Evolutionary conservation across 2,113 vertebrate species (phyloP), one percentile per base, ranked within the genome.

Genomic region (Notothenia rossii): DNA sequence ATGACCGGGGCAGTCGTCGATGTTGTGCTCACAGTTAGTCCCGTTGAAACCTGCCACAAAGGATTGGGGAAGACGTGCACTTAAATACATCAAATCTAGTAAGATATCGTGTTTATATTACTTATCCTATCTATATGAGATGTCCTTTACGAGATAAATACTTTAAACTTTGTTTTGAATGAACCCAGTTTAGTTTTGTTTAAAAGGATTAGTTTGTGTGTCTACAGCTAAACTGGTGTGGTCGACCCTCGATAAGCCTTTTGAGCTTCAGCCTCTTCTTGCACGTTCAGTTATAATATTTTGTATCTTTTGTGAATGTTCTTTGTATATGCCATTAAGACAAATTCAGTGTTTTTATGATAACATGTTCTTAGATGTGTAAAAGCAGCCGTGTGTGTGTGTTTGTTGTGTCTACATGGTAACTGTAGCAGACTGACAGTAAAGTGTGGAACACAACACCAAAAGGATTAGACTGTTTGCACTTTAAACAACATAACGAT

Each of bases 1-100:
- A 86, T 99, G 96, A 53, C 95, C 95, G 0, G 97, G 97, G 70
- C 98, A 99, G 93, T 99, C 97, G 0, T 99, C 96, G 0, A 98
- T 95, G 51, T 99, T 99, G 82, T 92, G 90, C 79, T 98, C 97
- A 54, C 98, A 99, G 93, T 97, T 95, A 1, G 72, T 95, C 7
- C 97, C 97, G 83, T 96, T 97, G 48, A 99, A 99, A 74, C 98
- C 98, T 99, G 90, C 20, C 0, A 43, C 51, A 75, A 53, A 67
- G 82, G 2, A 58, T 10, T n/a, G 7, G 13, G n/a, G 18, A 22
- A 72, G 33, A 48, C 15, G 18, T 22, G 11, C 7, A 43, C n/a
- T 40, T 1, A 65, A 70, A 58, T 36, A 20, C 5, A 54, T 36
- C 9, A 22, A 7, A 5, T 58, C 56, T 4, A 10, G 9, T 22